These are phyloP conservation scores for Tetheella fluctuosa DNA, from an alignment of 2,888 invertebrate species.

Conservation along the genomic window DNA sequence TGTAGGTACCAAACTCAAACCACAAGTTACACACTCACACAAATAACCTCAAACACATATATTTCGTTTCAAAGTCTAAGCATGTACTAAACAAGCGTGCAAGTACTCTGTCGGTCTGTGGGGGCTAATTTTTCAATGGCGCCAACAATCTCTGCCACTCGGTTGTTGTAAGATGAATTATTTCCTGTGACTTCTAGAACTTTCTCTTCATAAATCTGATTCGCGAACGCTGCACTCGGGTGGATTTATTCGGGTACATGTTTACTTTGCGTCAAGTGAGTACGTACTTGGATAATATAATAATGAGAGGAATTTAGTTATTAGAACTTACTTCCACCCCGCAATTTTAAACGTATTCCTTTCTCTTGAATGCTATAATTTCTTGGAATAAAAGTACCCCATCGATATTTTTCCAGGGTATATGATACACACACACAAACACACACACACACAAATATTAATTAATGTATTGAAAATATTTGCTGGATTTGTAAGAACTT, in stretches of 20 bases:
- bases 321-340: too few relatives aligned
- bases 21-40: too few relatives aligned
- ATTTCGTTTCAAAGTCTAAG: background rate
- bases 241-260: slow-evolving; percentile 14
- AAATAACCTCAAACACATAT: background rate
- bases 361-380: too few relatives aligned
- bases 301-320: background rate
- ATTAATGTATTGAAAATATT: too few relatives aligned
- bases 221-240: slow-evolving; percentile 16
- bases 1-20: too few relatives aligned
- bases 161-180: slow-evolving; percentile 31
- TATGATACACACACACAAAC: too few relatives aligned
- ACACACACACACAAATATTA: too few relatives aligned
- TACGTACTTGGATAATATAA: background rate
- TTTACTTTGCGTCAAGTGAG: slow-evolving; percentile 18
- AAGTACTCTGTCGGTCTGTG: background rate
- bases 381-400: too few relatives aligned
- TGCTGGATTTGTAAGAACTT: too few relatives aligned
- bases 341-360: too few relatives aligned
- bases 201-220: slow-evolving; percentile 33
- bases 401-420: too few relatives aligned
- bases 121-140: slow-evolving; percentile 35
- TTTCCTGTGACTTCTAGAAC: slow-evolving; percentile 32
- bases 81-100: background rate
- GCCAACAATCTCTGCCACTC: slow-evolving; percentile 29